Evolutionary conservation across 1,140 invertebrate species (phyloP).

Genomic region (Argopecten irradians): DNA sequence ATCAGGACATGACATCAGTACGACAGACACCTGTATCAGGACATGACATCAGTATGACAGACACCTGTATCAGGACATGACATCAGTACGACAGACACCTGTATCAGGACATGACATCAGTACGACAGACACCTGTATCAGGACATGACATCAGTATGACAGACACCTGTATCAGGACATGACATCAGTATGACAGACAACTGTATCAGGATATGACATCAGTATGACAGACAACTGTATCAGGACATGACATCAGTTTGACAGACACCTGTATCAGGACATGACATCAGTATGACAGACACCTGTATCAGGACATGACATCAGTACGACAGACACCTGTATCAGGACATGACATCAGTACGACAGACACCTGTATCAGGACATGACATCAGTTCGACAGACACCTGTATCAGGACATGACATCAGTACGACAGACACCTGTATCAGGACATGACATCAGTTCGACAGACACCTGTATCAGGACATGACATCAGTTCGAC

Average conservation of each 20-base stretch:
- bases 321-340: background rate
- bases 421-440: background rate
- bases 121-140: background rate
- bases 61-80: too few relatives aligned
- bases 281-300: background rate
- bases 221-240: background rate
- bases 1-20: background rate
- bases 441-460: background rate
- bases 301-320: background rate
- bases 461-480: background rate
- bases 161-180: background rate
- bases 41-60: background rate
- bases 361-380: background rate
- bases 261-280: background rate
- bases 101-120: background rate
- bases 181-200: background rate
- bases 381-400: background rate
- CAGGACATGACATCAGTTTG: background rate
- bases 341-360: background rate
- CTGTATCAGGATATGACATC: background rate
- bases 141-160: background rate
- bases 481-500: background rate
- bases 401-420: background rate
- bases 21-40: background rate
- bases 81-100: background rate